phyloP scores from a whole-genome alignment of 1,140 invertebrate genomes.

The Metopolophium dirhodum region DNA sequence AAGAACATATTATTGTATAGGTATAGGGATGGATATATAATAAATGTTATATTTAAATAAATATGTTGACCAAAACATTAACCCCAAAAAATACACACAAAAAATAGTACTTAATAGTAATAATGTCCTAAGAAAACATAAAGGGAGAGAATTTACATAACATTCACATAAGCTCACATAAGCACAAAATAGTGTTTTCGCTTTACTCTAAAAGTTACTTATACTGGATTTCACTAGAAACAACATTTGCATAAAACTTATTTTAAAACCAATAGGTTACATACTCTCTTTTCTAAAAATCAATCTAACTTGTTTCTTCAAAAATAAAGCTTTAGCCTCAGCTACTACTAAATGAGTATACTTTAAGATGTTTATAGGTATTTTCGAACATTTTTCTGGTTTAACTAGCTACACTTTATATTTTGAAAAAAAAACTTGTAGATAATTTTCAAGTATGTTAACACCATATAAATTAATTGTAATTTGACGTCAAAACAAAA shows the following conservation, averaged over 20 bases:
- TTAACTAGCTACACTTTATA: not conserved
- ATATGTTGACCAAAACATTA: too few relatives aligned
- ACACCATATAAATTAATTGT: not conserved
- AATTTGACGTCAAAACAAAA: not conserved
- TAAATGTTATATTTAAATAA: too few relatives aligned
- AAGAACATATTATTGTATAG: not conserved
- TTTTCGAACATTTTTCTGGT: not conserved
- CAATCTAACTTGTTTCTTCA: not conserved
- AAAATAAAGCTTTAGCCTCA: not conserved
- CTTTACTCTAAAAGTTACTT: not conserved
- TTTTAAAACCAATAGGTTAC: not conserved
- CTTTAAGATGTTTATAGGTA: not conserved
- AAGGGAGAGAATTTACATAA: too few relatives aligned
- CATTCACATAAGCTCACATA: too few relatives aligned
- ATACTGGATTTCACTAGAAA: not conserved
- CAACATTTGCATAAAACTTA: not conserved
- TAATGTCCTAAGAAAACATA: not conserved
- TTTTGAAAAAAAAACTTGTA: too few relatives aligned
- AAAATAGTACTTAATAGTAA: too few relatives aligned
- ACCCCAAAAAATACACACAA: too few relatives aligned
- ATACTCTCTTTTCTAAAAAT: not conserved
- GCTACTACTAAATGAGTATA: not conserved
- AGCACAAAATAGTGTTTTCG: too few relatives aligned
- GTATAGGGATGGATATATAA: too few relatives aligned
- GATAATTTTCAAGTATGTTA: not conserved